Evolutionary conservation across 2,888 invertebrate species (phyloP), one percentile per base, ranked within the genome.

Genomic region (Acrocera orbiculus): DNA sequence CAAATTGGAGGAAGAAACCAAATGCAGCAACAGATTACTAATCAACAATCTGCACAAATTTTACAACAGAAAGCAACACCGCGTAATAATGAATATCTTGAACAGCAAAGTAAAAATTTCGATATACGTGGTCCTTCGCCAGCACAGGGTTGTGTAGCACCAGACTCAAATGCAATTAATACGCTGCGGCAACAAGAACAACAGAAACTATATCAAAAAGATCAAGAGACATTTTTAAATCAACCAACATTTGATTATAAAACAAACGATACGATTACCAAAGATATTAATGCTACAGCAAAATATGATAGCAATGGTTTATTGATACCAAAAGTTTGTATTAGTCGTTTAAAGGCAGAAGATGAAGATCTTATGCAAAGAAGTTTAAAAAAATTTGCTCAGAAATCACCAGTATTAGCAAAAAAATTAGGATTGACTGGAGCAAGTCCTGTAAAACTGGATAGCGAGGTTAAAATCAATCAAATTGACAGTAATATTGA

Each of bases 311-410:
- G 28, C 25, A 30, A 32, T 37, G 26, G 47, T 39, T 54, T 51
- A 40, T 48, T 61, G 37, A 52, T 50, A 43, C 47, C 52, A 45
- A 54, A 54, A 51, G 56, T 58, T 49, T 54, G 57, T 48, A 52
- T 58, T 44, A 56, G 52, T 51, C 51, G 55, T 32, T 51, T 57
- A 45, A 55, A 52, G 47, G 44, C 48, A 39, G 59, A 67, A 49
- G 73, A 73, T 52, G 67, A 69, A 47, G 62, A 64, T 32, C 52
- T 71, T 27, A 69, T 76, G 66, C 71, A 74, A 46, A 68, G 69
- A 48, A 74, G 73, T 56, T 53, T 75, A 42, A 64, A 65, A 42
- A 67, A 70, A 44, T 74, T 73, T 53, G 67, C 66, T 35, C 69
- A 73, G 51, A 71, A 68, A 46, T 66, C 68, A 46, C 70, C 69